Evolutionary conservation across 2,888 invertebrate species (phyloP).

Genomic region (Sarcophaga subvicina): DNA sequence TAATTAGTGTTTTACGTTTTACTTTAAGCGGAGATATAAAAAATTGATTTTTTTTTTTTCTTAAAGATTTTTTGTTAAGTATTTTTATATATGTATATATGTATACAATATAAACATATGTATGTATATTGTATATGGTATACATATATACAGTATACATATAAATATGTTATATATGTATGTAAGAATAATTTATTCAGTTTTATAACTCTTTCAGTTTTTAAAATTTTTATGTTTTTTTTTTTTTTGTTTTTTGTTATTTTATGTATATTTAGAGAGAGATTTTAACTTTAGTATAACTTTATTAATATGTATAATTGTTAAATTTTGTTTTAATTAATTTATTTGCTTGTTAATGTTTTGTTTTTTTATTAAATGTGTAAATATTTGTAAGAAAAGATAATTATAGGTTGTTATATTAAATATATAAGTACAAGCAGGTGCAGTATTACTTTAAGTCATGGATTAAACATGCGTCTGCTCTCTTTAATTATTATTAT

Average conservation of each 20-base stretch:
- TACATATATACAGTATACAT: conserved; percentile 30
- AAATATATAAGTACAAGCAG: background rate
- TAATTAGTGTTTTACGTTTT: conserved; percentile 38
- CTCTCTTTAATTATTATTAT: conserved; percentile 36
- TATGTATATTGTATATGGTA: conserved; percentile 47
- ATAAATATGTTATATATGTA: conserved; percentile 18
- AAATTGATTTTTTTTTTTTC: conserved; percentile 29
- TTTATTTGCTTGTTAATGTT: conserved; percentile 23
- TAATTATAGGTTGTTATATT: conserved; percentile 56
- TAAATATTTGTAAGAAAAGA: conserved; percentile 45
- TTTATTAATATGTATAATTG: conserved; percentile 39
- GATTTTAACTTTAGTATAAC: background rate
- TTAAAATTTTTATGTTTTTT: conserved; percentile 1
- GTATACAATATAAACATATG: conserved; percentile 27
- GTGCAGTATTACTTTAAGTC: conserved; percentile 37
- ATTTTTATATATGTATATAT: conserved; percentile 43
- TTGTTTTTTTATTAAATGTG: conserved; percentile 9
- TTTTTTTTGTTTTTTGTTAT: background rate
- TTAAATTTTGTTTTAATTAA: conserved; percentile 33
- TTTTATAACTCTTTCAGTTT: conserved; percentile 21
- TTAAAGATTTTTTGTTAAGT: conserved; percentile 27
- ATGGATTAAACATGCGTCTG: conserved; percentile 54
- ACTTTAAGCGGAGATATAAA: conserved; percentile 66
- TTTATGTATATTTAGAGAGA: background rate
- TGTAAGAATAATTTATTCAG: conserved; percentile 11